Evolutionary conservation across 2,888 invertebrate species (phyloP).

Genomic region (Meloe dianella): DNA sequence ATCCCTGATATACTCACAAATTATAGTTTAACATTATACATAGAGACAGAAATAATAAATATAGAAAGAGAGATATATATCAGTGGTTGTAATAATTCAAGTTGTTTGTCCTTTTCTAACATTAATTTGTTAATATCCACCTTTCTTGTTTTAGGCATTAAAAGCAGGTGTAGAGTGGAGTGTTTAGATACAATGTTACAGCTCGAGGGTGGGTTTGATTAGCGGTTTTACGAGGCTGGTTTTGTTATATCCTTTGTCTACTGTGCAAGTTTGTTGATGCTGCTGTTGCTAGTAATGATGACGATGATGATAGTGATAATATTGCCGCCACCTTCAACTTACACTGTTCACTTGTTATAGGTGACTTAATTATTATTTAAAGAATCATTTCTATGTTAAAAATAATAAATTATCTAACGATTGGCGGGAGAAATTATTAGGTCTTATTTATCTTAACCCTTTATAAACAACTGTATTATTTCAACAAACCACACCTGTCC

Average conservation of each 20-base stretch:
- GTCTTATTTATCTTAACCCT: not conserved
- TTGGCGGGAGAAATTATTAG: not conserved
- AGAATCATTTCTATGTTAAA: not conserved
- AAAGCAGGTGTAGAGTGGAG: conserved; percentile 54
- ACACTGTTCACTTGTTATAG: not conserved
- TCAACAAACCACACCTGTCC: conserved; percentile 23
- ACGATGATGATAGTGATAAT: not conserved
- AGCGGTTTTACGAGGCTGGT: conserved; percentile 52
- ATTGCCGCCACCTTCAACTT: not conserved
- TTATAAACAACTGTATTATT: conserved; percentile 11
- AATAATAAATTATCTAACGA: not conserved
- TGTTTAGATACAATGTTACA: conserved; percentile 53
- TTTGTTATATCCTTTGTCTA: conserved; percentile 43
- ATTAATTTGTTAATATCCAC: conserved; percentile 10
- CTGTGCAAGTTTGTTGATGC: conserved; percentile 17
- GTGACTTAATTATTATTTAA: not conserved
- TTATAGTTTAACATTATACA: not conserved
- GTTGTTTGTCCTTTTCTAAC: conserved; percentile 23
- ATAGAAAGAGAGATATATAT: not conserved
- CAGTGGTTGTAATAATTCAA: conserved; percentile 23
- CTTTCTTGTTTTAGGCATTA: conserved; percentile 45
- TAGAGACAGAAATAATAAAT: not conserved
- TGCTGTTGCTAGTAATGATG: conserved; percentile 4
- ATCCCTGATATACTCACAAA: not conserved
- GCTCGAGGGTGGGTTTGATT: conserved; percentile 56